Percentiles rank a stretch among this genome's conserved stretches.
phyloP scores from a whole-genome alignment of 2,113 vertebrate genomes.

The Larimichthys polyactis region DNA sequence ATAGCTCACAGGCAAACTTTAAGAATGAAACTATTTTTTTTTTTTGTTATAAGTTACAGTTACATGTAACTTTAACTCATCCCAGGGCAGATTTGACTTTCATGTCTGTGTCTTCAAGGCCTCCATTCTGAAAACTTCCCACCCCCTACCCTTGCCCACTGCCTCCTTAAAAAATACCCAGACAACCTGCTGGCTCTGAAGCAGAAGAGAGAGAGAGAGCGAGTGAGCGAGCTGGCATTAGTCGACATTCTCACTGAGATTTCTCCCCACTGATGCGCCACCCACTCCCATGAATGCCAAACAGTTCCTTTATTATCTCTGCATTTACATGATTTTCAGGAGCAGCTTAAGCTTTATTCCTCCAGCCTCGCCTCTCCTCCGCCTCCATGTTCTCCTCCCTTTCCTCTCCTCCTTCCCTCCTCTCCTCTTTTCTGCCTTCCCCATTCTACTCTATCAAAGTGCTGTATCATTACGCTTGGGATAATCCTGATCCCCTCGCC shows the following conservation, averaged over 20 bases:
- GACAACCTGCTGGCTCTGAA: conserved; percentile 60
- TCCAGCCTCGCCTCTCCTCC: conserved; percentile 34
- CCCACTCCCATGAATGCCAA: conserved; percentile 82
- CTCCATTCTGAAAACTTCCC: conserved; percentile 19
- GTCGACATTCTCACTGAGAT: conserved; percentile 69
- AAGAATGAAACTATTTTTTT: no score
- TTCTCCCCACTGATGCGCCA: conserved; percentile 75
- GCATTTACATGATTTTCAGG: conserved; percentile 80
- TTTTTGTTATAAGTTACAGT: no score
- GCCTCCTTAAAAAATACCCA: conserved; percentile 42
- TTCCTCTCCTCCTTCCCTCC: background rate
- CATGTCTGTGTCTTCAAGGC: conserved; percentile 31
- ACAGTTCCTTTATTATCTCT: conserved; percentile 82
- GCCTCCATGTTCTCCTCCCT: background rate
- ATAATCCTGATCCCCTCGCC: conserved; percentile 74
- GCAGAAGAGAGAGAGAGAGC: conserved; percentile 7
- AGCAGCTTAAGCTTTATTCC: conserved; percentile 75
- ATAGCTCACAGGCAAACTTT: no score
- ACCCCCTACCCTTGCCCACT: conserved; percentile 1
- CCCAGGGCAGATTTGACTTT: conserved; percentile 32
- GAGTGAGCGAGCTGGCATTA: conserved; percentile 41
- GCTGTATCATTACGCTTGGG: conserved; percentile 82
- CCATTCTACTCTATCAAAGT: conserved; percentile 77
- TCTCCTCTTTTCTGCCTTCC: conserved; percentile 4
- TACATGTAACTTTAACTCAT: conserved; percentile 26